Evolutionary conservation across 2,797 vertebrate genomes (phyloP).

Genomic region (Pipistrellus kuhlii): DNA sequence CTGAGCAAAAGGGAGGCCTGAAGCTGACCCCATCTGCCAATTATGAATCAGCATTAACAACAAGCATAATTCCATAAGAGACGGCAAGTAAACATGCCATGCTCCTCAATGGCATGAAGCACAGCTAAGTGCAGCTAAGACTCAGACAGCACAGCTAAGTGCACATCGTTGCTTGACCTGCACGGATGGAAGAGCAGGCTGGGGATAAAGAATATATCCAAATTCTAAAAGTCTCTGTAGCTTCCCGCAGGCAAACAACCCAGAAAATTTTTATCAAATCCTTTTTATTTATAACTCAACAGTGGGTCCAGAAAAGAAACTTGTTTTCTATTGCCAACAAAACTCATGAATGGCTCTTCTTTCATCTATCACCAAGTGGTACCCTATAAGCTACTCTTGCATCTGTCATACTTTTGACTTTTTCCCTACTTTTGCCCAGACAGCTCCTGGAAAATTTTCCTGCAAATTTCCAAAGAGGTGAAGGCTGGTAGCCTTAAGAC

Average conservation of each 20-base stretch:
- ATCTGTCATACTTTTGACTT: slow-evolving; percentile 48
- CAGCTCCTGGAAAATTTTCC: slow-evolving; percentile 72
- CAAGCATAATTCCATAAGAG: slow-evolving; percentile 79
- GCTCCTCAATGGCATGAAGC: slow-evolving; percentile 58
- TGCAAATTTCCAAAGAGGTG: slow-evolving; percentile 72
- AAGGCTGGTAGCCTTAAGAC: slow-evolving; percentile 70
- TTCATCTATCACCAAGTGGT: slow-evolving; percentile 26
- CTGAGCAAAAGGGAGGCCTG: slow-evolving; percentile 79
- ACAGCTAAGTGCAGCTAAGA: slow-evolving; percentile 79
- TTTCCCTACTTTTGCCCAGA: slow-evolving; percentile 66
- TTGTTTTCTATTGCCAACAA: slow-evolving; percentile 12
- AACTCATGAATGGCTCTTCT: slow-evolving; percentile 29
- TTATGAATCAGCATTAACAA: slow-evolving; percentile 86
- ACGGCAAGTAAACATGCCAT: slow-evolving; percentile 69
- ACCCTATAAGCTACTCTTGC: not conserved
- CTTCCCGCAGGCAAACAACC: slow-evolving; percentile 32
- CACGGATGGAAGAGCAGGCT: slow-evolving; percentile 66
- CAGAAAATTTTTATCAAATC: not conserved
- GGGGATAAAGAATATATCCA: slow-evolving; percentile 60
- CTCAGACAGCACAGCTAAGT: slow-evolving; percentile 75
- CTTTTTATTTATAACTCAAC: slow-evolving; percentile 56
- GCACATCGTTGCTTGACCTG: slow-evolving; percentile 18
- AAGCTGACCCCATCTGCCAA: slow-evolving; percentile 86
- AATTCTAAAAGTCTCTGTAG: slow-evolving; percentile 8
- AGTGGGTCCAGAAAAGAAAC: not conserved